These are phyloP conservation scores for Hyppa rectilinea DNA, from an alignment of 2,888 invertebrate genomes.

Conservation along the genomic window DNA sequence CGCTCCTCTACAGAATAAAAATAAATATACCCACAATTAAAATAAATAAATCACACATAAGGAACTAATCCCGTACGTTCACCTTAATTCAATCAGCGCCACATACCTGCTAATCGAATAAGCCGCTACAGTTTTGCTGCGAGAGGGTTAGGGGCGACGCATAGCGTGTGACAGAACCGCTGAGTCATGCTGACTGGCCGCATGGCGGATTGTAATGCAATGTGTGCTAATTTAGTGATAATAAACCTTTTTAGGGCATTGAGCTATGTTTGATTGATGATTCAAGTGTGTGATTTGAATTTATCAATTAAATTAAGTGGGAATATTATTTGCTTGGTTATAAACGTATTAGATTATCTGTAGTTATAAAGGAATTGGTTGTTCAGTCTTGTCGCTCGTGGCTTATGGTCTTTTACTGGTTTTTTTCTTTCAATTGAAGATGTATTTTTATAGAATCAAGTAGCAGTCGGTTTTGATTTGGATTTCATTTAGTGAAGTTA, in stretches of 20 bases:
- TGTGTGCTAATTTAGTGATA: slow-evolving; percentile 61
- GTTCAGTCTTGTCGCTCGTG: background rate
- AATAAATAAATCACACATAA: slow-evolving; percentile 63
- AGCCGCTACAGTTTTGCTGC: slow-evolving; percentile 83
- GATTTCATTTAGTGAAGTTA: too few relatives aligned
- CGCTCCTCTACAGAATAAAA: too few relatives aligned
- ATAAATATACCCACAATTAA: slow-evolving; percentile 58
- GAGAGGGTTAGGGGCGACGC: slow-evolving; percentile 76
- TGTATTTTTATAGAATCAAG: background rate
- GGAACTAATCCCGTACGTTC: slow-evolving; percentile 74
- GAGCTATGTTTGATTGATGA: slow-evolving; percentile 32
- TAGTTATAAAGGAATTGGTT: background rate
- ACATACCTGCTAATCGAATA: slow-evolving; percentile 89
- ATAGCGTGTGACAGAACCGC: slow-evolving; percentile 73
- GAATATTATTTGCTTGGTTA: background rate
- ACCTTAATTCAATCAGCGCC: slow-evolving; percentile 89
- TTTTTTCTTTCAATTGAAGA: background rate
- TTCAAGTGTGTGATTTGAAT: slow-evolving; percentile 27
- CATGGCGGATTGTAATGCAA: slow-evolving; percentile 50
- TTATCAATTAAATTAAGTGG: too few relatives aligned
- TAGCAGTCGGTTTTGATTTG: too few relatives aligned
- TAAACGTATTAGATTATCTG: too few relatives aligned
- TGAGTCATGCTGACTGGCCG: slow-evolving; percentile 54
- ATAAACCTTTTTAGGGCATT: slow-evolving; percentile 44
- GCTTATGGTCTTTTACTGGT: background rate